A percentile compares a stretch with the other conserved stretches of the same genome.
phyloP scores from a whole-genome alignment of 2,113 vertebrate species.

The Columba livia region DNA sequence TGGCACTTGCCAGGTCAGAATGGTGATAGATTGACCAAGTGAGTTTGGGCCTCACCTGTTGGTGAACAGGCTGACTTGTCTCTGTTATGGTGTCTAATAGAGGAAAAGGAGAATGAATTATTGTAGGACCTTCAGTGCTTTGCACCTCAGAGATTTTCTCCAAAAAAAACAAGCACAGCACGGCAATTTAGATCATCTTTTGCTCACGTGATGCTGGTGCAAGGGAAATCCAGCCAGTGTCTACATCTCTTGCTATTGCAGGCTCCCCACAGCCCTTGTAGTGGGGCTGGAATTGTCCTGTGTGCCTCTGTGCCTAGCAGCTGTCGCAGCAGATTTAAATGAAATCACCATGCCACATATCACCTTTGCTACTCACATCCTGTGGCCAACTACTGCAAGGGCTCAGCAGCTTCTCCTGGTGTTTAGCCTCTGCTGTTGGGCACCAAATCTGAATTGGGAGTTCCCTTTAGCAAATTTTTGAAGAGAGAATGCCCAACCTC shows the following conservation, averaged over 20 bases:
- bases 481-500: not conserved
- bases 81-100: not conserved
- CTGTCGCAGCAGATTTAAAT: not conserved
- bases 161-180: not conserved
- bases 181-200: not conserved
- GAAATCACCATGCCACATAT: not conserved
- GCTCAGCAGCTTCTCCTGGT: not conserved
- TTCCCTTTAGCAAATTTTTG: not conserved
- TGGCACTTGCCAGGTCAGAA: not conserved
- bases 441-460: not conserved
- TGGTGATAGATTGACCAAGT: not conserved
- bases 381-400: not conserved
- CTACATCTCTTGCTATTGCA: not conserved
- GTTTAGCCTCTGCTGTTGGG: not conserved
- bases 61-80: not conserved
- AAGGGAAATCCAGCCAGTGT: not conserved
- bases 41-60: not conserved
- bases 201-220: not conserved
- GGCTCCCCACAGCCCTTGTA: rapidly evolving
- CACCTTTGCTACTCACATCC: not conserved
- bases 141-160: not conserved
- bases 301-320: not conserved
- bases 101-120: not conserved
- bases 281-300: not conserved
- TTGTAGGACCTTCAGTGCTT: not conserved